Conservation (phyloP, 2,888 invertebrate species). For the Pristionchus exspectatus region DNA sequence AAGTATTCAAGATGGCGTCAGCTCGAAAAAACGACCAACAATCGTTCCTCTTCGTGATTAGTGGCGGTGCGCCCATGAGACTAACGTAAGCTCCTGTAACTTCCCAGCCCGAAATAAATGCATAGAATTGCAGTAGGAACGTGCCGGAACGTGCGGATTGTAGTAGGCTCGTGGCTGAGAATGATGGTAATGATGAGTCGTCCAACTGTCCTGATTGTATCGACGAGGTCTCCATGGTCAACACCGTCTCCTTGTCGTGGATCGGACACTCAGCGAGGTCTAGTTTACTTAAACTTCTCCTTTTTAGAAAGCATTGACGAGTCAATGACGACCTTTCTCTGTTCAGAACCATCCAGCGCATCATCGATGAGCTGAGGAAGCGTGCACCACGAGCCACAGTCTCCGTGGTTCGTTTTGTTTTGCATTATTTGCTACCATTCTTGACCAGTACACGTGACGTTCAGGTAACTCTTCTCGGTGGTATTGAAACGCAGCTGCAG, state of each 20-base stretch:
- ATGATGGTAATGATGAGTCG: background rate
- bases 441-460: too few relatives aligned
- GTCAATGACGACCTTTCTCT: too few relatives aligned
- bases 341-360: conserved; percentile 32
- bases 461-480: conserved; percentile 16
- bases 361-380: conserved; percentile 9
- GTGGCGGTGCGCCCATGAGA: background rate
- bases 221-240: background rate
- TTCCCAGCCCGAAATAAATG: too few relatives aligned
- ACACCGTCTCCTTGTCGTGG: background rate
- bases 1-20: background rate
- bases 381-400: background rate
- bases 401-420: background rate
- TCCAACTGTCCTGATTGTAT: background rate
- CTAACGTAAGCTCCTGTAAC: background rate
- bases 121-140: background rate
- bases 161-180: conserved; percentile 1
- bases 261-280: background rate
- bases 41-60: conserved; percentile 25
- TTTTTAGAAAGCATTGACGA: background rate
- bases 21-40: background rate
- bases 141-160: background rate
- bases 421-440: background rate
- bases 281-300: too few relatives aligned
- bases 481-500: conserved; percentile 12